Base-by-base conservation (phyloP, 1,140 invertebrate genomes). In the Muscidifurax raptorellus region DNA sequence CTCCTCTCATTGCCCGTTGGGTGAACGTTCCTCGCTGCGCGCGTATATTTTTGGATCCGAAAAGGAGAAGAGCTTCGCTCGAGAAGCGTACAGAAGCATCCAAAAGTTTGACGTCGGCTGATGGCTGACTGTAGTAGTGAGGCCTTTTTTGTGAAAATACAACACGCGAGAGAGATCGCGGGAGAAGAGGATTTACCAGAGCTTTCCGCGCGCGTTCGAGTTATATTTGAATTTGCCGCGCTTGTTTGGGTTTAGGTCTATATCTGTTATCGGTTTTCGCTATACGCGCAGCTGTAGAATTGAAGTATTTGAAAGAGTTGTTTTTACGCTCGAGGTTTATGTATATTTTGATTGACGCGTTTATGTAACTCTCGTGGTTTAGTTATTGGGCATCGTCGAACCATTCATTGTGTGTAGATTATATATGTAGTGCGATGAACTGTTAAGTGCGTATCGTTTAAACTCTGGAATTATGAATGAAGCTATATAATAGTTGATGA, bases 31-130 rank as follows among this genome's bases (percentile, higher is more conserved):
- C 10, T 40, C 36, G 36, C 9, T 9, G 15, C 18, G 25, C 25
- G 10, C 6, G 36, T 87, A 72, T 92, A 92, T 92, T 92, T 92
- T 91, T 87, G 88, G 90, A 87, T 76, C 71, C 59, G n/a, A n/a
- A 59, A 59, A 59, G 18, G 52, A 18, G 18, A 5, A n/a, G 52
- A 59, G 52, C 36, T 12, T 13, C 3, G 13, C n/a, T 84, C 32
- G 78, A 72, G 40, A 88, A 89, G 75, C 84, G 85, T 88, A 82
- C 59, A 88, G 87, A 88, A 86, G 72, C 74, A 59, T 88, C 86
- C 80, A 87, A 88, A 79, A 86, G 77, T 83, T 88, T 85, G 80
- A 64, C 71, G 32, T 32, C 9, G 2, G 13, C 15, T 12, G 15
- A 5, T 40, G 36, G n/a, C n/a, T 25, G 27, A 69, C n/a, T 69